Conservation (phyloP, 2,888 invertebrate species). For the Polydrusus tereticollis region DNA sequence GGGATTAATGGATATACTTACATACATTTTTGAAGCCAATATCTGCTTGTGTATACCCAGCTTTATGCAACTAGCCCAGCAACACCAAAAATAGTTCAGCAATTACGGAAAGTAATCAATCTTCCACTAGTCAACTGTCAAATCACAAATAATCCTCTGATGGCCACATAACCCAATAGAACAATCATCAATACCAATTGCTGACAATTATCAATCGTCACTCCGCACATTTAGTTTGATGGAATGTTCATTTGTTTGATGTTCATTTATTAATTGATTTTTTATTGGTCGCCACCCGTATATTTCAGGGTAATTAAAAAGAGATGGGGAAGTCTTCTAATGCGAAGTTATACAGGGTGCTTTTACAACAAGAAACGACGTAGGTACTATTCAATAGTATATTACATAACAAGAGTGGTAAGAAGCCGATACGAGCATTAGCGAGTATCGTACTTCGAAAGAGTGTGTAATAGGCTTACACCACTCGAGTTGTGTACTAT, state of each 20-base stretch:
- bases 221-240: not conserved
- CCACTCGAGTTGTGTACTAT: too few species aligned
- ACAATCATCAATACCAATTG: constrained; percentile 42
- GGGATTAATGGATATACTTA: too few species aligned
- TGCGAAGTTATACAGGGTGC: not conserved
- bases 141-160: constrained; percentile 22
- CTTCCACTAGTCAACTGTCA: constrained; percentile 30
- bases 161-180: constrained; percentile 24
- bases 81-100: too few species aligned
- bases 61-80: too few species aligned
- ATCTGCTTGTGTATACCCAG: too few species aligned
- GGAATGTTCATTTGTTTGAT: constrained; percentile 2
- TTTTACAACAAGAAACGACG: too few species aligned
- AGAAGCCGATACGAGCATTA: too few species aligned
- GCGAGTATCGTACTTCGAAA: too few species aligned
- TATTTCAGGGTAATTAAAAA: not conserved
- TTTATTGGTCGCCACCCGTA: constrained; percentile 37
- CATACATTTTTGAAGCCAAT: too few species aligned
- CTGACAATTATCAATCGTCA: constrained; percentile 27
- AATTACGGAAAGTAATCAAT: constrained; percentile 25
- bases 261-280: constrained; percentile 41
- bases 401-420: too few species aligned
- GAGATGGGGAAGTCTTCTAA: not conserved
- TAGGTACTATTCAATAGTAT: too few species aligned
- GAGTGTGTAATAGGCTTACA: too few species aligned